Evolutionary conservation across 2,888 invertebrate species (phyloP).

Genomic region (Calephelis perditalis): DNA sequence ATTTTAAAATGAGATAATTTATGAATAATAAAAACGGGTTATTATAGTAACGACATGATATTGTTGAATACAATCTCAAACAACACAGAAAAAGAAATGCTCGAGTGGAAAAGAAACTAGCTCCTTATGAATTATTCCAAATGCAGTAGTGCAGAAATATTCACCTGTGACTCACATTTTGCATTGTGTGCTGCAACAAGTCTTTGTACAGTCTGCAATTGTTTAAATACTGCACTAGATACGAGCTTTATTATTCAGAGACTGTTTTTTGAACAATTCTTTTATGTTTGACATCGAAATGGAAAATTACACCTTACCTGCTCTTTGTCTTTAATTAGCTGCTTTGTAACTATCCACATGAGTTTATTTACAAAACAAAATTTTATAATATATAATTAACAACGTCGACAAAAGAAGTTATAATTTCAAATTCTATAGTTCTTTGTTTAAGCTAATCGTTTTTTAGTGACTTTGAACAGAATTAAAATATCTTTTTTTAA

Average conservation of each 20-base stretch:
- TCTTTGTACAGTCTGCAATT: slow-evolving; percentile 1
- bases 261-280: background rate
- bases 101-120: slow-evolving; percentile 21
- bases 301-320: background rate
- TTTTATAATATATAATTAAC: too few relatives aligned
- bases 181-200: slow-evolving; percentile 16
- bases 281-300: background rate
- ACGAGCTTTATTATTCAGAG: background rate
- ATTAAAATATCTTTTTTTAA: too few relatives aligned
- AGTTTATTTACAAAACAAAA: too few relatives aligned
- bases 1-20: too few relatives aligned
- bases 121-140: slow-evolving; percentile 29
- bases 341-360: too few relatives aligned
- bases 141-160: slow-evolving; percentile 23
- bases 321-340: too few relatives aligned
- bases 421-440: too few relatives aligned
- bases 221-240: background rate
- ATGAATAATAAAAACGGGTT: too few relatives aligned
- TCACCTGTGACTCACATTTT: slow-evolving; percentile 17
- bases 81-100: slow-evolving; percentile 7
- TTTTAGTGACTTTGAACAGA: too few relatives aligned
- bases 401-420: too few relatives aligned
- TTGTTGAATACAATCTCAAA: background rate
- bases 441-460: too few relatives aligned
- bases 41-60: background rate